Conservation (phyloP, 2,888 invertebrate species). For the Thymelicus acteon region DNA sequence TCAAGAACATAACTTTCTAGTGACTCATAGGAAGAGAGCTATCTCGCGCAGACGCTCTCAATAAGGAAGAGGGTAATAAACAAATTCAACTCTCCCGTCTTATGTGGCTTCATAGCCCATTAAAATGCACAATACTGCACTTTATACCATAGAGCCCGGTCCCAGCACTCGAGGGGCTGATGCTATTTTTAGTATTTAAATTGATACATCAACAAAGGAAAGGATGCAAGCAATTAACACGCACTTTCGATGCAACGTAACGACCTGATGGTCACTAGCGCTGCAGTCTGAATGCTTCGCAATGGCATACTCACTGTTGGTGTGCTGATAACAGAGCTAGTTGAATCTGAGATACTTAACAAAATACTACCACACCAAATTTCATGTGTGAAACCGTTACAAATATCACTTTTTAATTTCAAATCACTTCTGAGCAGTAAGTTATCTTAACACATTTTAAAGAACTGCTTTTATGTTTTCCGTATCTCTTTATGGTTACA, state of each 20-base stretch:
- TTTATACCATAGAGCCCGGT: conserved; percentile 70
- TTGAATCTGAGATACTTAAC: not conserved
- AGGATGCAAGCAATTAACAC: conserved; percentile 82
- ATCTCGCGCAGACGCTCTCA: conserved; percentile 83
- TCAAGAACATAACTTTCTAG: conserved; percentile 82
- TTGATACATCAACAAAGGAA: conserved; percentile 80
- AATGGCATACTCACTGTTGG: conserved; percentile 7
- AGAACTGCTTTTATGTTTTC: not conserved
- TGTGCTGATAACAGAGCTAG: not conserved
- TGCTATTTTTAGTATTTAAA: conserved; percentile 80
- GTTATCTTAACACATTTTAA: not conserved
- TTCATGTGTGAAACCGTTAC: too few relatives aligned
- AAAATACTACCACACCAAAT: not conserved
- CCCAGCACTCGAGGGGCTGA: conserved; percentile 68
- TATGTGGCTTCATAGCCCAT: conserved; percentile 77
- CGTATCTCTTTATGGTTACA: conserved; percentile 10
- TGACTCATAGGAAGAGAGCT: conserved; percentile 84
- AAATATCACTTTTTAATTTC: too few relatives aligned
- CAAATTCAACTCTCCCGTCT: conserved; percentile 84
- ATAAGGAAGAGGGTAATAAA: conserved; percentile 85
- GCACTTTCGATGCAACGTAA: conserved; percentile 61
- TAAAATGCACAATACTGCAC: conserved; percentile 84
- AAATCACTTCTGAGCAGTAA: too few relatives aligned
- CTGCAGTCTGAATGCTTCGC: conserved; percentile 8
- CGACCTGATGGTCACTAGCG: conserved; percentile 10